Conservation (phyloP, 2,888 invertebrate genomes). For the Chalcosyrphus nemorum region DNA sequence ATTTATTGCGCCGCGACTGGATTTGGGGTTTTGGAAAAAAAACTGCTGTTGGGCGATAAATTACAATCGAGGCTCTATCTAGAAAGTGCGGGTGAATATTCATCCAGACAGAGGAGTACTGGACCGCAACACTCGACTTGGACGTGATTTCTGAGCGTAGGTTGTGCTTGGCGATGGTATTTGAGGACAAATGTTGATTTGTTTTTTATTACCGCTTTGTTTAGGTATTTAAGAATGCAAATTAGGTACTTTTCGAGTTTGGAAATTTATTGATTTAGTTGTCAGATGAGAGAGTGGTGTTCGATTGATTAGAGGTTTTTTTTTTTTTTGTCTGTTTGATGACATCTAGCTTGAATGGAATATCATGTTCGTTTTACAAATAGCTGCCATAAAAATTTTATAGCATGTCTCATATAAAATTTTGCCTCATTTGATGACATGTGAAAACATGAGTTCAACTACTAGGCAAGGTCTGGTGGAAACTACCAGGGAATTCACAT, state of each 20-base stretch:
- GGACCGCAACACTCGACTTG: neutral
- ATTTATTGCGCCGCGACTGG: conserved; percentile 33
- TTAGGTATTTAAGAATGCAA: conserved; percentile 64
- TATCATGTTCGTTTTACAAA: conserved; percentile 29
- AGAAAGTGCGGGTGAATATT: conserved; percentile 65
- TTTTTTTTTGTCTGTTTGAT: no score
- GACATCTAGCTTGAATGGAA: conserved; percentile 22
- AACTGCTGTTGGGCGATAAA: conserved; percentile 26
- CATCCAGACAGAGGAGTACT: neutral
- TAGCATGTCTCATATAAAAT: neutral
- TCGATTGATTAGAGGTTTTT: conserved; percentile 62
- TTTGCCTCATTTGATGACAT: conserved; percentile 14
- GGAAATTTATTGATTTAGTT: conserved; percentile 59
- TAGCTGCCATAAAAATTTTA: conserved; percentile 22
- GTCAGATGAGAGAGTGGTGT: conserved; percentile 52
- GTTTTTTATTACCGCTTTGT: conserved; percentile 48
- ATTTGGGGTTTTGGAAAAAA: conserved; percentile 1
- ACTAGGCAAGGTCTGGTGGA: conserved; percentile 6
- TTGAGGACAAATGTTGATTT: conserved; percentile 55
- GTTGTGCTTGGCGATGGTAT: conserved; percentile 14
- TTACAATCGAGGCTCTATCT: conserved; percentile 4
- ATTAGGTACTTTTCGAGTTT: conserved; percentile 36
- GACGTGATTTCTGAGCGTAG: conserved; percentile 41
- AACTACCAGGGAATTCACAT: neutral
- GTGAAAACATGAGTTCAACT: neutral